Evolutionary conservation across 1,140 invertebrate species (phyloP).

Genomic region (Manduca sexta): DNA sequence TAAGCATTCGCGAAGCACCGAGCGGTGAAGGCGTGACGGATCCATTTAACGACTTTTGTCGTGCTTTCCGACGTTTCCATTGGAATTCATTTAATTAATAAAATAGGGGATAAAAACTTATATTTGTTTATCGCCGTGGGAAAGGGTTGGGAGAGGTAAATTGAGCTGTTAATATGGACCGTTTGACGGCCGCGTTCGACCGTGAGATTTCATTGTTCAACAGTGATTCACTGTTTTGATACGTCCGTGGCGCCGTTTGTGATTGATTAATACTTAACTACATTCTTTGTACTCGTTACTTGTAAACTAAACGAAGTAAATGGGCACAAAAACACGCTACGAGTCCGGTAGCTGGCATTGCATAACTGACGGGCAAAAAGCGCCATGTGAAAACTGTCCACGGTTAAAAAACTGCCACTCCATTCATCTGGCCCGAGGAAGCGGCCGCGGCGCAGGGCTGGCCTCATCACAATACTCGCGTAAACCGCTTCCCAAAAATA

Average conservation of each 20-base stretch:
- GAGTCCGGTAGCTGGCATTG: slow-evolving; percentile 10
- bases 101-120: slow-evolving; percentile 32
- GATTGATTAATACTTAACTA: slow-evolving; percentile 60
- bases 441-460: slow-evolving; percentile 17
- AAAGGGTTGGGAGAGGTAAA: slow-evolving; percentile 63
- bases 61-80: slow-evolving; percentile 5
- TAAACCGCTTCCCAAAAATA: no score
- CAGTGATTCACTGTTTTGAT: slow-evolving; percentile 65
- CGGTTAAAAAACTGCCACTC: slow-evolving; percentile 47
- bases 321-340: slow-evolving; percentile 8
- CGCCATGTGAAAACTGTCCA: slow-evolving; percentile 33
- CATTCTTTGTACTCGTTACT: slow-evolving; percentile 30
- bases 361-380: slow-evolving; percentile 33
- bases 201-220: slow-evolving; percentile 65
- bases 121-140: slow-evolving; percentile 67
- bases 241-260: slow-evolving; percentile 53
- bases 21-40: slow-evolving; percentile 3
- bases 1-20: slow-evolving; percentile 3
- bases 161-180: slow-evolving; percentile 64
- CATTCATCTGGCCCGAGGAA: slow-evolving; percentile 54
- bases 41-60: slow-evolving; percentile 7
- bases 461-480: not conserved
- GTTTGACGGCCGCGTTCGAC: slow-evolving; percentile 64
- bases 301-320: slow-evolving; percentile 19
- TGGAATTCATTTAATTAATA: slow-evolving; percentile 42